Evolutionary conservation across 2,888 invertebrate species (phyloP).

Genomic region (Exephanes ischioxanthus): DNA sequence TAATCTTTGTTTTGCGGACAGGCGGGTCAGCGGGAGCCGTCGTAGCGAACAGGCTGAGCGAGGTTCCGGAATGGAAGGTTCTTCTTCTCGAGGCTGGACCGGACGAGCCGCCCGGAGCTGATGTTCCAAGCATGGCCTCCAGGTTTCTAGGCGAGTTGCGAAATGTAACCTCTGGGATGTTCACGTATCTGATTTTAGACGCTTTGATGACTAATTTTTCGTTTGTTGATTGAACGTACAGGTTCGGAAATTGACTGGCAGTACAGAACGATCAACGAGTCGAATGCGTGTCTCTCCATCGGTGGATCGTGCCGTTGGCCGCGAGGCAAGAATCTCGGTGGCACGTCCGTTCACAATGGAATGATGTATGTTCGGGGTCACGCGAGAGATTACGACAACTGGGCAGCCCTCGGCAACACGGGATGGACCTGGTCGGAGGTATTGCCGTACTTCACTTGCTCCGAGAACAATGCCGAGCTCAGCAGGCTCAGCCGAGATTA

Average conservation of each 20-base stretch:
- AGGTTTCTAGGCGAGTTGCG: conserved; percentile 86
- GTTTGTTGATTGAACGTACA: conserved; percentile 53
- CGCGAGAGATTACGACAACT: conserved; percentile 90
- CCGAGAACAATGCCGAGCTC: conserved; percentile 89
- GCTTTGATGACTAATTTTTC: conserved; percentile 27
- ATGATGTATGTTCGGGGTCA: conserved; percentile 95
- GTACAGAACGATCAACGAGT: conserved; percentile 89
- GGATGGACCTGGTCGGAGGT: conserved; percentile 94
- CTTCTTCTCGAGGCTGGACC: conserved; percentile 90
- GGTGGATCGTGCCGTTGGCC: conserved; percentile 88
- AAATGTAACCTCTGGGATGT: conserved; percentile 19
- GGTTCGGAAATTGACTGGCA: conserved; percentile 89
- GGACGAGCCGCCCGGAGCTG: conserved; percentile 89
- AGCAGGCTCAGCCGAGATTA: conserved; percentile 87
- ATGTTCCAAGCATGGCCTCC: conserved; percentile 90
- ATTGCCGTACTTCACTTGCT: conserved; percentile 90
- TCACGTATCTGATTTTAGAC: background rate
- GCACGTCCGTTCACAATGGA: conserved; percentile 91
- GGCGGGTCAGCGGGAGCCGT: conserved; percentile 89
- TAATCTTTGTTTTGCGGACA: conserved; percentile 59
- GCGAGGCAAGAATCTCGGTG: conserved; percentile 90
- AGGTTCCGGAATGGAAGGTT: conserved; percentile 89
- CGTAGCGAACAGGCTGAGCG: conserved; percentile 88
- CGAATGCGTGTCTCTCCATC: conserved; percentile 86
- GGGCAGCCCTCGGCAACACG: conserved; percentile 90